These are phyloP conservation scores for Hippocampus guttulatus DNA, from an alignment of 2,113 vertebrate species.

Conservation along the genomic window DNA sequence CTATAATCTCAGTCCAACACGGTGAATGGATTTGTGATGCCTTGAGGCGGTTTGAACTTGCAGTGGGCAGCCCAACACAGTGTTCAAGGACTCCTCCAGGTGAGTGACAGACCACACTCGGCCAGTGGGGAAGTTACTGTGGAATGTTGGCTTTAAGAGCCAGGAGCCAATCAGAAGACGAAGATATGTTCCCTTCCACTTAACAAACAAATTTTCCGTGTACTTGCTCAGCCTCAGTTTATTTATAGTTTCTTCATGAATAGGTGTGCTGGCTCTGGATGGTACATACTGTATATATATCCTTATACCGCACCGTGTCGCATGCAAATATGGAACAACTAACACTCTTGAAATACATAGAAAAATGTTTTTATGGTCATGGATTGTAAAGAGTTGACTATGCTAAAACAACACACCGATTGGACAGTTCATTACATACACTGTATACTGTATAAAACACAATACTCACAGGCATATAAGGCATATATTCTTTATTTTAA, in stretches of 20 bases:
- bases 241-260: slow-evolving; percentile 35
- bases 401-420: background rate
- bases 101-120: slow-evolving; percentile 38
- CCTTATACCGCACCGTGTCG: background rate
- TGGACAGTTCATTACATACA: background rate
- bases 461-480: too few relatives aligned
- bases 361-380: slow-evolving; percentile 2
- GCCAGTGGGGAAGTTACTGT: slow-evolving; percentile 43
- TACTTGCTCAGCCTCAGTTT: slow-evolving; percentile 48
- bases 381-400: background rate
- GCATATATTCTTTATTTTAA: too few relatives aligned
- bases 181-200: slow-evolving; percentile 49
- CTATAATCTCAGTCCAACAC: slow-evolving; percentile 8
- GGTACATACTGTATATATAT: background rate
- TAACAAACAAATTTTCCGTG: slow-evolving; percentile 32
- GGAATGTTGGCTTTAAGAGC: slow-evolving; percentile 57
- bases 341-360: background rate
- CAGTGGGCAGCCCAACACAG: slow-evolving; percentile 10
- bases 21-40: slow-evolving; percentile 7
- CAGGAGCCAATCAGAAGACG: slow-evolving; percentile 61
- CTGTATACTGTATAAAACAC: too few relatives aligned
- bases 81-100: slow-evolving; percentile 32
- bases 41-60: slow-evolving; percentile 16
- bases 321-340: background rate
- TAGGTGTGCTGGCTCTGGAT: background rate